These are phyloP conservation scores for Siniperca knerii DNA, from an alignment of 2,113 vertebrate species.

Conservation along the genomic window DNA sequence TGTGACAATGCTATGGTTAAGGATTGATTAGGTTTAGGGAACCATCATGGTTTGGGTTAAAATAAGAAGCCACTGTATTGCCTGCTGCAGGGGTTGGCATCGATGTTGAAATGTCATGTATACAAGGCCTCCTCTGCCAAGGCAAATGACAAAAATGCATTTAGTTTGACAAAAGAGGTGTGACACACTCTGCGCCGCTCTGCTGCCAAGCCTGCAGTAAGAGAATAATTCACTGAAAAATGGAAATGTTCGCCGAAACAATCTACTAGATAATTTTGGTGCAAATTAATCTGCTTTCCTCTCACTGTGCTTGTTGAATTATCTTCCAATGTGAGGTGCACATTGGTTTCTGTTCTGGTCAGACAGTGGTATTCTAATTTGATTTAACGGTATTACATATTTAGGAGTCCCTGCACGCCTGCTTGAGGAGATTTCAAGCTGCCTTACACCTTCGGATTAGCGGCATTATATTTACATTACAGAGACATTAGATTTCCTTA, in stretches of 20 bases:
- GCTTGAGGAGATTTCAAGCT: constrained; percentile 71
- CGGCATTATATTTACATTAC: constrained; percentile 73
- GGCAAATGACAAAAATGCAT: constrained; percentile 71
- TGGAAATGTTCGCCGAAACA: constrained; percentile 57
- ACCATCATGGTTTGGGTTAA: neutral
- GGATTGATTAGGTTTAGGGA: neutral
- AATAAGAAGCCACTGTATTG: constrained; percentile 9
- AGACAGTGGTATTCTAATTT: constrained; percentile 70
- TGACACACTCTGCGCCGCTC: constrained; percentile 39
- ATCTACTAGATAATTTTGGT: constrained; percentile 67
- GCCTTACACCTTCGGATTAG: constrained; percentile 69
- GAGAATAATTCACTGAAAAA: constrained; percentile 56
- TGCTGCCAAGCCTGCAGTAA: constrained; percentile 54
- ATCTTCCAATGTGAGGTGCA: constrained; percentile 52
- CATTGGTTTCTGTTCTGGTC: constrained; percentile 58
- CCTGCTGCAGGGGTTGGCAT: constrained; percentile 54
- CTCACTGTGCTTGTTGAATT: constrained; percentile 57
- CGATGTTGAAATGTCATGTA: constrained; percentile 60
- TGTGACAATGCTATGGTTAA: too few relatives aligned
- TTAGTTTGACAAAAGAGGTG: constrained; percentile 65
- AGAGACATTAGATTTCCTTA: constrained; percentile 64
- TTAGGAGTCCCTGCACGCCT: constrained; percentile 68
- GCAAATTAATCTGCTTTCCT: constrained; percentile 67
- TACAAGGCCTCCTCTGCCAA: constrained; percentile 63
- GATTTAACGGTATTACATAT: constrained; percentile 76